phyloP scores from a whole-genome alignment of 2,797 vertebrate species.

The Spea hammondii region DNA sequence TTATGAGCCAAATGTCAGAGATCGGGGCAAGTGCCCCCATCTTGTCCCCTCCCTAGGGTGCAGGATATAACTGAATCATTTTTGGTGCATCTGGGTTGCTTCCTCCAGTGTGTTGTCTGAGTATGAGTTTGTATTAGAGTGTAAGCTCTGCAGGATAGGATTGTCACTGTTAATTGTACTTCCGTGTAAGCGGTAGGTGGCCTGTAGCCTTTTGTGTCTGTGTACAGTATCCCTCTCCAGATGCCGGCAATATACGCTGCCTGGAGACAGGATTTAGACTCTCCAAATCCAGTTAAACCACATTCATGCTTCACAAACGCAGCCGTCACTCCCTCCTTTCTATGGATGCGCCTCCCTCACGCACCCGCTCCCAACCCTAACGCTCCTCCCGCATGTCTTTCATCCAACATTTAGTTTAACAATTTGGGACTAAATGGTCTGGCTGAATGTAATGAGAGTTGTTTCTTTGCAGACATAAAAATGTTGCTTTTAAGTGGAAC shows the following conservation, averaged over 20 bases:
- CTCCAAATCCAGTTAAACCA: slow-evolving; percentile 23
- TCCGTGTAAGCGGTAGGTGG: not conserved
- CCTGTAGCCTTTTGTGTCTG: not conserved
- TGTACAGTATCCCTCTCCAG: not conserved
- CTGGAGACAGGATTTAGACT: slow-evolving; percentile 31
- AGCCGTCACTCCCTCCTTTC: not conserved
- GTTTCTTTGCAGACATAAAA: no score
- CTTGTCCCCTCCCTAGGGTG: no score
- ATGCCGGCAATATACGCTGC: slow-evolving; percentile 17
- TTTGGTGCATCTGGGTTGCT: not conserved
- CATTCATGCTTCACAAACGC: slow-evolving; percentile 28
- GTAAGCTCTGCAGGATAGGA: slow-evolving; percentile 3
- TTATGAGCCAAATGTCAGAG: no score
- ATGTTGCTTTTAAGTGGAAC: no score
- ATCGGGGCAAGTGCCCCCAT: no score
- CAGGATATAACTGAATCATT: no score
- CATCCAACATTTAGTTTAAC: no score
- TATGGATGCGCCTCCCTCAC: not conserved
- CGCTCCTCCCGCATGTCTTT: not conserved
- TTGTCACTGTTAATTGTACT: not conserved
- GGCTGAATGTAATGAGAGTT: no score
- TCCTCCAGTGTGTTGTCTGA: not conserved
- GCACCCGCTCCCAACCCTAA: not conserved
- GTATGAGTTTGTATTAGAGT: not conserved
- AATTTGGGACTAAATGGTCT: no score